phyloP scores from a whole-genome alignment of 2,888 invertebrate species.

The Macrosoma leucophasiata region DNA sequence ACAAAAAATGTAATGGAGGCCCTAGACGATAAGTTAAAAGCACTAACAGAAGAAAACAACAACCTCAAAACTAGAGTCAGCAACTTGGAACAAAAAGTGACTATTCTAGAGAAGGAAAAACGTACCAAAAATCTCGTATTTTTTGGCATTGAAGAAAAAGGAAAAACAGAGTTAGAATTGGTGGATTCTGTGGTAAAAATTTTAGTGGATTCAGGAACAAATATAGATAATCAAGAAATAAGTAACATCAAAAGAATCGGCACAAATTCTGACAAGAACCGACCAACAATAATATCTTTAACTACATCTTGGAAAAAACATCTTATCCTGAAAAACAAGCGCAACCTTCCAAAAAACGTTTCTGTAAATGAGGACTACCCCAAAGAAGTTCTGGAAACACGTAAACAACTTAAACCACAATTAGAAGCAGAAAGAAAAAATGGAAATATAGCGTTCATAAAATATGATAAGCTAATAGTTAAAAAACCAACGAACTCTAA shows the following conservation, averaged over 20 bases:
- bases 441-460: conserved; percentile 9
- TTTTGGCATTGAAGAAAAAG: conserved; percentile 4
- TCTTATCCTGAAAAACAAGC: conserved; percentile 16
- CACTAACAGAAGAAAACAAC: conserved; percentile 9
- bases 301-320: conserved; percentile 14
- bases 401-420: conserved; percentile 15
- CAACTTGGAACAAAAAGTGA: conserved; percentile 7
- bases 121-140: conserved; percentile 6
- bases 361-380: conserved; percentile 16
- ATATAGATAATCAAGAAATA: too few species aligned
- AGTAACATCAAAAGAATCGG: too few species aligned
- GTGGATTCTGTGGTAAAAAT: conserved; percentile 1
- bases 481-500: conserved; percentile 7
- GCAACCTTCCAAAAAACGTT: conserved; percentile 12
- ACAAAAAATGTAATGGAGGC: conserved; percentile 19
- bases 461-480: conserved; percentile 10
- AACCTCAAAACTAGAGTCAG: conserved; percentile 2
- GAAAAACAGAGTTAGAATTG: conserved; percentile 1
- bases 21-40: conserved; percentile 7
- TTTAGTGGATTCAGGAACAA: conserved; percentile 1
- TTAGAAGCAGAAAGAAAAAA: conserved; percentile 10
- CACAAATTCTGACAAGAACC: neutral
- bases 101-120: conserved; percentile 5
- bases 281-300: conserved; percentile 3
- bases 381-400: conserved; percentile 19